A percentile compares a stretch with the other conserved stretches of the same genome.
These are phyloP conservation scores for Turritopsis dohrnii DNA, from an alignment of 30 jellyfish, hydroid and myxozoan genomes.

Conservation along the genomic window DNA sequence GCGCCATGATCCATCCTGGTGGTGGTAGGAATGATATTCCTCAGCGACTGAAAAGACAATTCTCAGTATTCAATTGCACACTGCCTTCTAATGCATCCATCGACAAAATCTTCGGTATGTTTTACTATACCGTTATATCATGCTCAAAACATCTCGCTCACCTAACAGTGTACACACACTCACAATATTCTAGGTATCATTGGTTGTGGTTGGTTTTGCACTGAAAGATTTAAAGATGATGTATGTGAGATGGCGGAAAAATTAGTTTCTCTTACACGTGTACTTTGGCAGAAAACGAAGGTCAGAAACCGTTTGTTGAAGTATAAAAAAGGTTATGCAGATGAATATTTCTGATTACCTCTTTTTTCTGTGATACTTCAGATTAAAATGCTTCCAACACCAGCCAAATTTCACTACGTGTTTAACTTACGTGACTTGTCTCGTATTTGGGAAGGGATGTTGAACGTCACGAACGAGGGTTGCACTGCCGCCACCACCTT, in stretches of 20 bases:
- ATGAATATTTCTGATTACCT: not conserved
- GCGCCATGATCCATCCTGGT: constrained; percentile 98
- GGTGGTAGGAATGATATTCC: constrained; percentile 96
- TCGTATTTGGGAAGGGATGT: constrained; percentile 99
- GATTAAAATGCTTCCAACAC: constrained; percentile 97
- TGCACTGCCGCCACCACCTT: constrained; percentile 20
- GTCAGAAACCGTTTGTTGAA: not conserved
- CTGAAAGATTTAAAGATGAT: constrained; percentile 48
- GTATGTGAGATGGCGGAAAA: constrained; percentile 44
- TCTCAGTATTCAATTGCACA: constrained; percentile 86
- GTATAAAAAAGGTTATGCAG: not conserved
- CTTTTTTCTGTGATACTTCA: not conserved
- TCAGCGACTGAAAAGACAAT: constrained; percentile 76
- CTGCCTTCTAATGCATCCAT: constrained; percentile 83
- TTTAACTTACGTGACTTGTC: constrained; percentile 93
- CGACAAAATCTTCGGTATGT: constrained; percentile 84
- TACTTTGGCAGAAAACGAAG: constrained; percentile 90
- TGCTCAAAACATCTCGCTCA: not conserved
- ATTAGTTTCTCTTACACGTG: constrained; percentile 75
- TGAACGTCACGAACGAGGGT: constrained; percentile 53
- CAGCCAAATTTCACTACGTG: constrained; percentile 93
- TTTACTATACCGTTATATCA: not conserved
- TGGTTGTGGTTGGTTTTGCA: constrained; percentile 91
- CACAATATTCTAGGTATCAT: constrained; percentile 43
- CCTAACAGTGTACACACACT: not conserved